A percentile compares a stretch with the other conserved stretches of the same genome.
Evolutionary conservation across 2,113 vertebrate species (phyloP).

Genomic region (Apaloderma vittatum): DNA sequence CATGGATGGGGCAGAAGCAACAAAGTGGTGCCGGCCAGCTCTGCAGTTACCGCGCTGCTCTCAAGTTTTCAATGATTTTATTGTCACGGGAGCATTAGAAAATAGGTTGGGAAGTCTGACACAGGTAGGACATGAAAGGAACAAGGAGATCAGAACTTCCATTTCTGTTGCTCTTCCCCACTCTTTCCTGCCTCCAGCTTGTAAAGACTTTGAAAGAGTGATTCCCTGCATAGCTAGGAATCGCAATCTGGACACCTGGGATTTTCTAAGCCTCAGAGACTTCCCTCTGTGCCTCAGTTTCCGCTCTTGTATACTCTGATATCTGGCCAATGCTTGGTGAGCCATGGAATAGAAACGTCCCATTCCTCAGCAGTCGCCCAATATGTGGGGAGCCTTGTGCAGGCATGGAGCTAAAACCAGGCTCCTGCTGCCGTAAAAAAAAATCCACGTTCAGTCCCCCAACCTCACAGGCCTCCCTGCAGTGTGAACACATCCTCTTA

Average conservation of each 20-base stretch:
- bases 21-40: not conserved
- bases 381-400: rapidly evolving
- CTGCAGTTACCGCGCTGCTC: not conserved
- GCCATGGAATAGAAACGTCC: rapidly evolving
- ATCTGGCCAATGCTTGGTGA: no score
- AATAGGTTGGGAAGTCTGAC: not conserved
- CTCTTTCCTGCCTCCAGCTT: not conserved
- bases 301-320: not conserved
- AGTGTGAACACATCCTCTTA: no score
- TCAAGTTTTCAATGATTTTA: not conserved
- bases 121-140: not conserved
- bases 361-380: not conserved
- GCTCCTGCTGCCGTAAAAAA: not conserved
- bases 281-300: not conserved
- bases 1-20: not conserved
- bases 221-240: not conserved
- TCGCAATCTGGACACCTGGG: rapidly evolving
- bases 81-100: not conserved
- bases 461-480: not conserved
- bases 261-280: not conserved
- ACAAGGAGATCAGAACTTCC: not conserved
- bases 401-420: not conserved
- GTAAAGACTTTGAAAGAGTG: not conserved
- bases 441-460: not conserved
- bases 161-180: not conserved